These are phyloP conservation scores for Heliconius congener DNA, from an alignment of 1,140 invertebrate genomes.

Conservation along the genomic window DNA sequence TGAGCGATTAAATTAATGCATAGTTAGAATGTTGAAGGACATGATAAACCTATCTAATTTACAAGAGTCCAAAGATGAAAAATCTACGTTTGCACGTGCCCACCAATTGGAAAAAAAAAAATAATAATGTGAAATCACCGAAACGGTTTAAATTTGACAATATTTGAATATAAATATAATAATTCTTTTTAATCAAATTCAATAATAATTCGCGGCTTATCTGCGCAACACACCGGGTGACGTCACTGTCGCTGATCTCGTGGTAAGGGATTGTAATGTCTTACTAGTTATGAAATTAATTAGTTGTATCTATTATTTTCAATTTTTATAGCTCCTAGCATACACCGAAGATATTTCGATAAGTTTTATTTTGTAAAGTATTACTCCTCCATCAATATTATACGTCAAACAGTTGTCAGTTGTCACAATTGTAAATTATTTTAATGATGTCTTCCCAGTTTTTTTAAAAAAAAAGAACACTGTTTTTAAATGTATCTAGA, in stretches of 20 bases:
- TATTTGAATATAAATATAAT: background rate
- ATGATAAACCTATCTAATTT: slow-evolving; percentile 65
- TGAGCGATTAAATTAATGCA: slow-evolving; percentile 75
- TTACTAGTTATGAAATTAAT: slow-evolving; percentile 81
- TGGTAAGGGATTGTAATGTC: slow-evolving; percentile 79
- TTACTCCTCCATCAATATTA: slow-evolving; percentile 80
- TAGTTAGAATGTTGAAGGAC: slow-evolving; percentile 71
- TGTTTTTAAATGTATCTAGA: slow-evolving; percentile 5
- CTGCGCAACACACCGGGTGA: slow-evolving; percentile 57
- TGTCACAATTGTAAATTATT: slow-evolving; percentile 34
- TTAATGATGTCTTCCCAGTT: slow-evolving; percentile 70
- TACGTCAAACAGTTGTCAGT: slow-evolving; percentile 44
- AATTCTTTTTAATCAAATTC: background rate
- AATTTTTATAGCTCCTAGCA: slow-evolving; percentile 81
- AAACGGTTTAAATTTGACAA: slow-evolving; percentile 48
- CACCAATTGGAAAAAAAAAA: slow-evolving; percentile 69
- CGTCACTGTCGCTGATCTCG: slow-evolving; percentile 78
- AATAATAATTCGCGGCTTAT: slow-evolving; percentile 11
- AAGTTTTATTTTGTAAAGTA: slow-evolving; percentile 81
- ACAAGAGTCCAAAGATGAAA: slow-evolving; percentile 74
- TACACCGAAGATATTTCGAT: slow-evolving; percentile 81
- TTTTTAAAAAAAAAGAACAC: slow-evolving; percentile 38
- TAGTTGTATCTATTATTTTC: slow-evolving; percentile 79
- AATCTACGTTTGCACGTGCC: slow-evolving; percentile 56
- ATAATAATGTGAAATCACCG: slow-evolving; percentile 58